A percentile compares a stretch with the other conserved stretches of the same genome.
phyloP scores from a whole-genome alignment of 2,888 invertebrate species.

The Calliopum simillimum region DNA sequence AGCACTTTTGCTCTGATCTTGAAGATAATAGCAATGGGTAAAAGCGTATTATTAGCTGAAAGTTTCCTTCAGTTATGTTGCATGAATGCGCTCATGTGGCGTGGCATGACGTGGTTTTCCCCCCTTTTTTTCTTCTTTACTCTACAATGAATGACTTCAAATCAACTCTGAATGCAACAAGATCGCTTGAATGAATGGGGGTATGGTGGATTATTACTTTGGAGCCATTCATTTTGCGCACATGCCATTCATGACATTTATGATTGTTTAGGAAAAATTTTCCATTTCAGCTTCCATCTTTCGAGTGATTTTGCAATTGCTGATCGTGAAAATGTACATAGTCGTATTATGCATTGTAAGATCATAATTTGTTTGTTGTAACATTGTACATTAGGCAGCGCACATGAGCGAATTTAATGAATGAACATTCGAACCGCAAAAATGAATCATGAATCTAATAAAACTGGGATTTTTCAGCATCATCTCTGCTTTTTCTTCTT shows the following conservation, averaged over 20 bases:
- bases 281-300: neutral
- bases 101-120: neutral
- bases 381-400: neutral
- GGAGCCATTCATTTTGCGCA: constrained; percentile 21
- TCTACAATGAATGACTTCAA: neutral
- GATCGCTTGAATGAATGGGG: neutral
- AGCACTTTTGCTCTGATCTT: constrained; percentile 38
- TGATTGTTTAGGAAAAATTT: constrained; percentile 23
- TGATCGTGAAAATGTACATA: neutral
- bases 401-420: constrained; percentile 16
- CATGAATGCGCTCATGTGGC: neutral
- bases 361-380: neutral
- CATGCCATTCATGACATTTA: constrained; percentile 26
- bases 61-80: constrained; percentile 22
- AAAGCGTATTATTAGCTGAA: constrained; percentile 47
- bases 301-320: neutral
- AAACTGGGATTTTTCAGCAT: constrained; percentile 8
- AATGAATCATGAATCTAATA: neutral
- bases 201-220: neutral
- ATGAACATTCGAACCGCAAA: constrained; percentile 4
- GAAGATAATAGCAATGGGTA: constrained; percentile 44
- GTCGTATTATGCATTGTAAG: neutral
- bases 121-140: no score
- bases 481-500: neutral
- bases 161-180: neutral